These are phyloP conservation scores for Otus sunia DNA, from an alignment of 2,113 vertebrate species.

Conservation along the genomic window DNA sequence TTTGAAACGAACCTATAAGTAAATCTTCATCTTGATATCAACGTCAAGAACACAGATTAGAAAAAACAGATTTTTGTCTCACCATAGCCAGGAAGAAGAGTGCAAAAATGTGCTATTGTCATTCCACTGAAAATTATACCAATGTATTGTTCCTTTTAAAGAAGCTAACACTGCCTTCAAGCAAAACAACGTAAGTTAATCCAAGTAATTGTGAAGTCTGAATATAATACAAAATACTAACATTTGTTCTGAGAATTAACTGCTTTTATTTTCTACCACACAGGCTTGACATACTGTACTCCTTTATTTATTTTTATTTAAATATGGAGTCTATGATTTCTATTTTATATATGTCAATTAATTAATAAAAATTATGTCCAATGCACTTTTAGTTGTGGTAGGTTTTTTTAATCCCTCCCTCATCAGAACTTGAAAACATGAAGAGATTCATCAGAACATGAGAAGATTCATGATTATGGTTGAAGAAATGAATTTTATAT, in stretches of 20 bases:
- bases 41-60: background rate
- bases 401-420: background rate
- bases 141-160: constrained; percentile 5
- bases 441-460: too few species aligned
- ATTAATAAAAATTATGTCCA: background rate
- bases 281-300: background rate
- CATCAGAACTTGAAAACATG: background rate
- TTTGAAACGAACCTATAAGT: background rate
- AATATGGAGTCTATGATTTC: background rate
- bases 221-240: constrained; percentile 33
- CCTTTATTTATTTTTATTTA: background rate
- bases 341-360: background rate
- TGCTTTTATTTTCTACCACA: background rate
- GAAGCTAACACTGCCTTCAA: background rate
- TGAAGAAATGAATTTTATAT: background rate
- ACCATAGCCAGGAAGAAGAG: background rate
- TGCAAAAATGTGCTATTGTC: background rate
- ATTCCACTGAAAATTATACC: constrained; percentile 16
- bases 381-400: background rate
- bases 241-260: constrained; percentile 34
- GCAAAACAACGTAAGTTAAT: constrained; percentile 2
- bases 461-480: background rate
- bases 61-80: background rate
- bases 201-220: constrained; percentile 28
- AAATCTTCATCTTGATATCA: background rate